A percentile compares a stretch with the other conserved stretches of the same genome.
Evolutionary conservation across 1,140 invertebrate genomes (phyloP).

Genomic region (Parasteatoda tepidariorum): DNA sequence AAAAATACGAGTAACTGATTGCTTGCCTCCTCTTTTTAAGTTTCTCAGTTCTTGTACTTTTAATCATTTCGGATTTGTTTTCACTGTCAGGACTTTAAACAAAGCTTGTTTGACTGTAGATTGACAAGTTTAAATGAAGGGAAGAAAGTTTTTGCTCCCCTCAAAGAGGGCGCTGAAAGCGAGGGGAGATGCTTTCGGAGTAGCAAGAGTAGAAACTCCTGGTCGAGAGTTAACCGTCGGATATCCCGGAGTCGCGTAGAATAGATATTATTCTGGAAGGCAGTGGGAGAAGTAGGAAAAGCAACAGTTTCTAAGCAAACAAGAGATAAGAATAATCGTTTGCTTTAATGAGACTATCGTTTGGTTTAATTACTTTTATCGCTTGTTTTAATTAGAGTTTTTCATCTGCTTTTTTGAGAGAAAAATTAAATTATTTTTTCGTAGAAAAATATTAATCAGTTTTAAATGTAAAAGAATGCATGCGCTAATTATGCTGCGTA

Average conservation of each 20-base stretch:
- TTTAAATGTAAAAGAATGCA: background rate
- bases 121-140: background rate
- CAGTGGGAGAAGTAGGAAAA: background rate
- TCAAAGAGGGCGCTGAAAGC: slow-evolving; percentile 25
- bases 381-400: slow-evolving; percentile 1
- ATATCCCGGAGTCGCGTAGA: slow-evolving; percentile 11
- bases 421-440: background rate
- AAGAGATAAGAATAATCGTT: background rate
- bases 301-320: background rate
- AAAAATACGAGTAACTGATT: no score
- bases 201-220: slow-evolving; percentile 20
- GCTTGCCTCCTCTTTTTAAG: no score
- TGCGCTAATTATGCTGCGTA: no score
- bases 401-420: background rate
- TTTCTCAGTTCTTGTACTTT: no score
- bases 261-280: background rate
- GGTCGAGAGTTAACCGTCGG: slow-evolving; percentile 16
- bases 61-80: no score
- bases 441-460: background rate
- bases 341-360: background rate
- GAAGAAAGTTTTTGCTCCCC: background rate
- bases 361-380: background rate
- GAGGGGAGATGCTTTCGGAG: background rate
- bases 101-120: no score
- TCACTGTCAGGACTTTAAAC: no score